phyloP scores from a whole-genome alignment of 2,797 vertebrate genomes.

The Heterohyrax brucei region DNA sequence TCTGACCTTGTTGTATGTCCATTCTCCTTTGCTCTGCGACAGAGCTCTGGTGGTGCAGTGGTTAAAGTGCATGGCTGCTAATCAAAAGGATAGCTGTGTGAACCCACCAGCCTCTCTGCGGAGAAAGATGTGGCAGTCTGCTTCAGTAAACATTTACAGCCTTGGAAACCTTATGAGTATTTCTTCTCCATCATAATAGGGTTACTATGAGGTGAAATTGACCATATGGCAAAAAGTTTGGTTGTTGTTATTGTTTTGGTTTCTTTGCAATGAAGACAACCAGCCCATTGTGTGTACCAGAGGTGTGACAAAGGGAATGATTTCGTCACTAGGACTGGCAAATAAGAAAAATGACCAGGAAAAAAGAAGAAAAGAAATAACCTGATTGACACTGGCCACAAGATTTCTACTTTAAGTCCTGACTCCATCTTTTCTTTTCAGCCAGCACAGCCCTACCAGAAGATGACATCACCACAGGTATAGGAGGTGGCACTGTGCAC shows the following conservation, averaged over 20 bases:
- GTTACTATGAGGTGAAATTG: not conserved
- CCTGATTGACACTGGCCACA: too few relatives aligned
- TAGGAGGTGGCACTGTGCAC: not conserved
- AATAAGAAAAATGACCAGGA: not conserved
- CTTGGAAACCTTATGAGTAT: not conserved
- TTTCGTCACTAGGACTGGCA: not conserved
- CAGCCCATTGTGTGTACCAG: not conserved
- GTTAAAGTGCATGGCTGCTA: not conserved
- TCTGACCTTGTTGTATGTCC: too few relatives aligned
- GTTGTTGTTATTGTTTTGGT: not conserved
- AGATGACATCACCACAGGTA: constrained; percentile 82
- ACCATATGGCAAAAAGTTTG: not conserved
- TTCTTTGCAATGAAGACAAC: not conserved
- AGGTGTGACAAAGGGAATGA: not conserved
- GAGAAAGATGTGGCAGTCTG: not conserved
- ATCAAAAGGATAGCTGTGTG: not conserved
- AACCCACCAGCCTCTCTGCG: not conserved
- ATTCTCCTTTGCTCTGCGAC: not conserved
- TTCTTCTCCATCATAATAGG: not conserved
- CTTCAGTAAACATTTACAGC: not conserved
- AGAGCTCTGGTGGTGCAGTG: not conserved
- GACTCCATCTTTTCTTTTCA: constrained; percentile 77
- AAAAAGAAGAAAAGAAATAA: not conserved
- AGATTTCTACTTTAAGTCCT: not conserved
- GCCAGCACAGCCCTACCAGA: constrained; percentile 82